These are phyloP conservation scores for Drosophila teissieri DNA, from an alignment of 1,140 invertebrate genomes.

Conservation along the genomic window DNA sequence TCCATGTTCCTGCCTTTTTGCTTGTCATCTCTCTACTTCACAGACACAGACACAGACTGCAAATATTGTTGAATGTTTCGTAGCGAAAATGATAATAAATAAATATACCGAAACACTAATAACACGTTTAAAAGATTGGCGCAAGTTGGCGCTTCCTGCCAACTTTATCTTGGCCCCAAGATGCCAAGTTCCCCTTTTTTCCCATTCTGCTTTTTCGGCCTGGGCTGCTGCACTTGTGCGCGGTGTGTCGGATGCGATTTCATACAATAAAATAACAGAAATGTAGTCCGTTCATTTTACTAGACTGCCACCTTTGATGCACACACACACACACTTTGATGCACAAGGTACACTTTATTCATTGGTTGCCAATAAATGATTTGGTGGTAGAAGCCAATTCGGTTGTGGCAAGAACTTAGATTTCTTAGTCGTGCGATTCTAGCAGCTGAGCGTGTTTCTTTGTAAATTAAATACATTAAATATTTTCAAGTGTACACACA, in stretches of 20 bases:
- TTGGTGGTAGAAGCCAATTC: not conserved
- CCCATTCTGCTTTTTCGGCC: slow-evolving; percentile 7
- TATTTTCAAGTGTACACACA: slow-evolving; percentile 1
- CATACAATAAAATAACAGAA: slow-evolving; percentile 84
- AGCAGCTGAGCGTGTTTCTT: too few relatives aligned
- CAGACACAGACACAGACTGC: not conserved
- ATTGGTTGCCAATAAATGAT: too few relatives aligned
- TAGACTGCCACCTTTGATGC: slow-evolving; percentile 82
- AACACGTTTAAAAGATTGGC: slow-evolving; percentile 78
- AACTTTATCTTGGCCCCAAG: slow-evolving; percentile 11
- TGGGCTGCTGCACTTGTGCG: slow-evolving; percentile 13
- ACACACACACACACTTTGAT: slow-evolving; percentile 18
- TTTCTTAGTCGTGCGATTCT: too few relatives aligned
- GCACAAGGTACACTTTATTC: not conserved
- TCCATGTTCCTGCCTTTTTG: slow-evolving; percentile 16
- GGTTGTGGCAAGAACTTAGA: not conserved
- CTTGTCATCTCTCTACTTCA: slow-evolving; percentile 32
- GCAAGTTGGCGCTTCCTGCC: slow-evolving; percentile 78
- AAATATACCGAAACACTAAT: slow-evolving; percentile 82
- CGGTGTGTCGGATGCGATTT: slow-evolving; percentile 81
- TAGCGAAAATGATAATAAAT: slow-evolving; percentile 77
- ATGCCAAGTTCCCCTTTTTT: slow-evolving; percentile 1
- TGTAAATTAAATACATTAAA: too few relatives aligned
- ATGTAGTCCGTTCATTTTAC: slow-evolving; percentile 83
- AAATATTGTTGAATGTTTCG: slow-evolving; percentile 7